These are phyloP conservation scores for Galaxea fascicularis DNA, from an alignment of 92 coral and sea anemone species.

Conservation along the genomic window DNA sequence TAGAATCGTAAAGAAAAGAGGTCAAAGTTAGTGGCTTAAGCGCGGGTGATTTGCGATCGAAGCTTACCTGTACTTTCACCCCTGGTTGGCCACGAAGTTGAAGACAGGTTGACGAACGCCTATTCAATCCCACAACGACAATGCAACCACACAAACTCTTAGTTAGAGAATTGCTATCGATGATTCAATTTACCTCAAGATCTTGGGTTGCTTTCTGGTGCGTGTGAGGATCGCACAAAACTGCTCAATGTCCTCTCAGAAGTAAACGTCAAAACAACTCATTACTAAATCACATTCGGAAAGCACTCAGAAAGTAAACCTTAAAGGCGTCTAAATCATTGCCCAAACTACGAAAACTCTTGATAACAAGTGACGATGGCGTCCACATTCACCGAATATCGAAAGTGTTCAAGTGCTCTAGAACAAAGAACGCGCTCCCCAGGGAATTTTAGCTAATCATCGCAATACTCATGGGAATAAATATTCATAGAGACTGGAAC, in stretches of 20 bases:
- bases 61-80: background rate
- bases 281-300: constrained; percentile 21
- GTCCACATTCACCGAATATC: constrained; percentile 30
- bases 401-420: constrained; percentile 24
- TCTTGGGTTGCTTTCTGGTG: background rate
- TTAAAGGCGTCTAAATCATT: background rate
- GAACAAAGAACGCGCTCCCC: constrained; percentile 37
- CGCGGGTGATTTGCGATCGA: constrained; percentile 3
- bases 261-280: background rate
- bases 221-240: background rate
- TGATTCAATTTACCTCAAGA: background rate
- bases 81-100: background rate
- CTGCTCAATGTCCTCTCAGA: background rate
- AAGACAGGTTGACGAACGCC: constrained; percentile 1
- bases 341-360: constrained; percentile 4
- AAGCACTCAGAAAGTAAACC: background rate
- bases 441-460: constrained; percentile 34
- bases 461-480: constrained; percentile 34
- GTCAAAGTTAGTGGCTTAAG: constrained; percentile 24
- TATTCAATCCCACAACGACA: background rate
- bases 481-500: background rate
- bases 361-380: background rate
- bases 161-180: background rate
- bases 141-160: background rate
- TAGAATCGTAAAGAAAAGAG: constrained; percentile 4